phyloP scores from a whole-genome alignment of 2,888 invertebrate species.

The Megaustenia siamemsis region DNA sequence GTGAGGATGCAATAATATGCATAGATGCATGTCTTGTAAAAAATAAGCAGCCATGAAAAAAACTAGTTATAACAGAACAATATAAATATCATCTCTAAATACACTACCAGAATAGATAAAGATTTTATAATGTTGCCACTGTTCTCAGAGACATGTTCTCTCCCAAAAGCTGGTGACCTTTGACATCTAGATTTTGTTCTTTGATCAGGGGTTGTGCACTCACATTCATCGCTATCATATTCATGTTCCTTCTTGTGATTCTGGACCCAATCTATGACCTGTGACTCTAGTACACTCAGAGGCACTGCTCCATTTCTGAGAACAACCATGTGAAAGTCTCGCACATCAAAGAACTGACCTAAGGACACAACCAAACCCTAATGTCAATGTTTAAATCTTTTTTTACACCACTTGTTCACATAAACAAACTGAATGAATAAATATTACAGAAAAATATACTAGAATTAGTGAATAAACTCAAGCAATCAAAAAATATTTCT shows the following conservation, averaged over 20 bases:
- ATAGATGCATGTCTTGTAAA: too few species aligned
- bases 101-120: background rate
- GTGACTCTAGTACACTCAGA: constrained; percentile 70
- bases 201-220: constrained; percentile 28
- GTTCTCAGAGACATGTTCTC: background rate
- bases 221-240: constrained; percentile 30
- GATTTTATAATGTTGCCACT: background rate
- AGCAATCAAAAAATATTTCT: too few species aligned
- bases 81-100: background rate
- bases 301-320: constrained; percentile 74
- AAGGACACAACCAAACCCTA: background rate
- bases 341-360: constrained; percentile 74
- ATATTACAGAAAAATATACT: too few species aligned
- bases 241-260: constrained; percentile 51
- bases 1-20: too few species aligned
- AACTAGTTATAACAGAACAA: background rate
- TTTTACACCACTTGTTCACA: too few species aligned
- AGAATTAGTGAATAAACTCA: too few species aligned
- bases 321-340: constrained; percentile 77
- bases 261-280: constrained; percentile 64
- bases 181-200: constrained; percentile 23
- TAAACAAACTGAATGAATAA: too few species aligned
- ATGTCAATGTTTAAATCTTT: background rate
- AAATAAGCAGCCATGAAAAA: too few species aligned
- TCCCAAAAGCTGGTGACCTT: background rate